A percentile compares a stretch with the other conserved stretches of the same genome.
phyloP scores from a whole-genome alignment of 2,888 invertebrate genomes.

The Agrochola circellaris region DNA sequence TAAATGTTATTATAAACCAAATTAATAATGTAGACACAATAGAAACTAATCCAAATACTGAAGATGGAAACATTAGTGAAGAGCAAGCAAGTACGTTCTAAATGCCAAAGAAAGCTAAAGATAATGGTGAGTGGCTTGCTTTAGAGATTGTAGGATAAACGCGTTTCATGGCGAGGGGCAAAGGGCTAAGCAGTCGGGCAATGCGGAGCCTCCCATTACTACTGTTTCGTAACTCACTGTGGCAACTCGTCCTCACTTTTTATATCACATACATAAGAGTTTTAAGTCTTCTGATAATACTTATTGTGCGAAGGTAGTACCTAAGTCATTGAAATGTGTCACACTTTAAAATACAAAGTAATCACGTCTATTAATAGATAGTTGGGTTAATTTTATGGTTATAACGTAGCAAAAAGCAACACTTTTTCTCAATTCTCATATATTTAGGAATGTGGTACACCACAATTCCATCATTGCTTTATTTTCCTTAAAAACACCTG shows the following conservation, averaged over 20 bases:
- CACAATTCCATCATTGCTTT: neutral
- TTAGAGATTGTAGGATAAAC: conserved; percentile 64
- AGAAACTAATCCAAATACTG: conserved; percentile 6
- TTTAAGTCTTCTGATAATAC: conserved; percentile 10
- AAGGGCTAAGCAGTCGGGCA: conserved; percentile 65
- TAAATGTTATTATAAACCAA: neutral
- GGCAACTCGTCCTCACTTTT: conserved; percentile 26
- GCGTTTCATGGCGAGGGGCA: conserved; percentile 65
- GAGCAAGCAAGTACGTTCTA: conserved; percentile 36
- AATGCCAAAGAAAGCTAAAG: conserved; percentile 62
- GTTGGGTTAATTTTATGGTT: neutral
- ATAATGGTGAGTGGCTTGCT: conserved; percentile 47
- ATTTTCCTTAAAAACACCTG: conserved; percentile 5
- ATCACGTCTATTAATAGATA: neutral
- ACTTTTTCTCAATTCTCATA: neutral
- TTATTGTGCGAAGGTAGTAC: neutral
- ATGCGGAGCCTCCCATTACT: conserved; percentile 47
- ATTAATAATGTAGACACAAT: neutral
- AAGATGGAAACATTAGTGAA: conserved; percentile 23
- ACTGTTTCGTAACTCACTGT: conserved; percentile 56
- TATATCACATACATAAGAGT: conserved; percentile 22
- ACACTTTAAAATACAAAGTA: conserved; percentile 3
- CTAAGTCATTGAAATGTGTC: conserved; percentile 4
- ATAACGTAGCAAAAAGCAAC: neutral
- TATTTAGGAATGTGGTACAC: neutral